A percentile compares a stretch with the other conserved stretches of the same genome.
Evolutionary conservation across 2,797 vertebrate genomes (phyloP).

Genomic region (Halcyon smyrnensis): DNA sequence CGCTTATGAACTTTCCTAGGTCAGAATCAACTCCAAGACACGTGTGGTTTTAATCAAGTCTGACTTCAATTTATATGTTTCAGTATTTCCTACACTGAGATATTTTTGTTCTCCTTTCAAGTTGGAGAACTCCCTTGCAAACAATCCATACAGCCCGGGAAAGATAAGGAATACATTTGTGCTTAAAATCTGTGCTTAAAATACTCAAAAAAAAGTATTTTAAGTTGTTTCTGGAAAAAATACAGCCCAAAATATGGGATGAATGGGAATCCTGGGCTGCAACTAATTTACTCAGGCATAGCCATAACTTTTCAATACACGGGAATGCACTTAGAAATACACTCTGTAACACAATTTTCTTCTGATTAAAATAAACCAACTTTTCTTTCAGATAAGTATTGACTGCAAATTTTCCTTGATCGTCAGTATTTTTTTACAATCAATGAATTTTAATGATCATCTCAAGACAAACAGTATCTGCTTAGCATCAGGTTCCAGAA

Average conservation of each 20-base stretch:
- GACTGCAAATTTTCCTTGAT: not conserved
- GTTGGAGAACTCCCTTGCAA: not conserved
- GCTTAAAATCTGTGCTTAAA: not conserved
- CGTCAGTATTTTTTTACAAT: not conserved
- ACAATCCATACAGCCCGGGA: not conserved
- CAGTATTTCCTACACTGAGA: not conserved
- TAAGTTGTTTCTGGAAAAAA: not conserved
- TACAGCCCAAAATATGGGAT: not conserved
- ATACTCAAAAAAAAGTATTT: not conserved
- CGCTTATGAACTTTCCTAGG: not conserved
- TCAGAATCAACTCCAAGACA: not conserved
- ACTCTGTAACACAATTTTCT: not conserved
- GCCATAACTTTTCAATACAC: not conserved
- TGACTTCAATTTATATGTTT: not conserved
- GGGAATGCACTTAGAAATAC: not conserved
- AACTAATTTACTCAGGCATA: not conserved
- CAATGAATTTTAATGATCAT: not conserved
- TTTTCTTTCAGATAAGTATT: not conserved
- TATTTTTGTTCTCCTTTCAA: not conserved
- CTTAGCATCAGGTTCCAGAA: not conserved
- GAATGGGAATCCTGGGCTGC: not conserved
- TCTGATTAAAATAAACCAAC: not conserved
- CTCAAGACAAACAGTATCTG: not conserved
- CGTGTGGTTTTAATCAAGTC: not conserved
- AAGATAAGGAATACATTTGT: not conserved